A percentile compares a stretch with the other conserved stretches of the same genome.
phyloP scores from a whole-genome alignment of 2,888 invertebrate genomes.

The Amiota communis region DNA sequence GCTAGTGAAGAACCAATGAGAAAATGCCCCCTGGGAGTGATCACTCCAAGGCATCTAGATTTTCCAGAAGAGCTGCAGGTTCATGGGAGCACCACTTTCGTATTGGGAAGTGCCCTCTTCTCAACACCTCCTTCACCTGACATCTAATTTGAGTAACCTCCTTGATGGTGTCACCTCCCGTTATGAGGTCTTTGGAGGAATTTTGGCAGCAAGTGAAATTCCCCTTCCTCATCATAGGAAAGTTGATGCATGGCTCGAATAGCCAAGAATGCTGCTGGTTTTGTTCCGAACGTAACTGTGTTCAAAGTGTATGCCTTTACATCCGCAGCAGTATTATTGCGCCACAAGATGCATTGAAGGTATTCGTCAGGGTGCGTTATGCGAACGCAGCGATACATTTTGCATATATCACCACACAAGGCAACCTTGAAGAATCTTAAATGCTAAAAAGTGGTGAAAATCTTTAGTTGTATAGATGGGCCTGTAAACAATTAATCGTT shows the following conservation, averaged over 20 bases:
- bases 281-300: neutral
- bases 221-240: neutral
- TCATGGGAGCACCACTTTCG: neutral
- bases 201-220: neutral
- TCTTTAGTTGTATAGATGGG: neutral
- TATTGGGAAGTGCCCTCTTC: neutral
- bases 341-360: neutral
- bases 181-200: neutral
- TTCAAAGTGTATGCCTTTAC: neutral
- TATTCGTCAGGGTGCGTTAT: neutral
- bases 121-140: neutral
- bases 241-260: neutral
- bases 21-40: no score
- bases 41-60: no score
- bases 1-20: no score
- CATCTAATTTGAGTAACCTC: neutral
- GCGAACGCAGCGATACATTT: neutral
- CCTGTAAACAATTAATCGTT: neutral
- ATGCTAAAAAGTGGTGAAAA: neutral
- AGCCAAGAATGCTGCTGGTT: neutral
- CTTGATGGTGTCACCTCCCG: conserved; percentile 7
- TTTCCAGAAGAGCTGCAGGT: neutral
- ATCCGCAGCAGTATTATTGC: neutral
- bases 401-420: conserved; percentile 4
- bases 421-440: neutral